Evolutionary conservation across 2,113 vertebrate genomes (phyloP).

Genomic region (Pangasianodon gigas): DNA sequence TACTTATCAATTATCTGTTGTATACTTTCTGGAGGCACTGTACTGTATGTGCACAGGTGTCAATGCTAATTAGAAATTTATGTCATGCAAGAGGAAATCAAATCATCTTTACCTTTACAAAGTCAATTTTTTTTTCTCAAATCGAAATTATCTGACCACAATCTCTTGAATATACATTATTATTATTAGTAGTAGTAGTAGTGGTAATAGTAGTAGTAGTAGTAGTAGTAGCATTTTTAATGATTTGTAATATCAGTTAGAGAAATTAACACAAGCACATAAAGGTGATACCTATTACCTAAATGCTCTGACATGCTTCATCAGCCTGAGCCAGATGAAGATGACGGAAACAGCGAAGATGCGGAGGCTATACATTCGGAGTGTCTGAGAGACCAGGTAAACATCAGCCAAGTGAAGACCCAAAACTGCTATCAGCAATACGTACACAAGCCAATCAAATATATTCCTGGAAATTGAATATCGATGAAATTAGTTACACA

Average conservation of each 20-base stretch:
- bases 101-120: not conserved
- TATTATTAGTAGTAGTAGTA: not conserved
- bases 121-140: not conserved
- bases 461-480: conserved; percentile 63
- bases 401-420: conserved; percentile 63
- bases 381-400: conserved; percentile 27
- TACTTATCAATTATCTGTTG: not conserved
- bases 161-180: not conserved
- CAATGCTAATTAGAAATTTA: not conserved
- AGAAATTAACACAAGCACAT: not conserved
- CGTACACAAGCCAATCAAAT: conserved; percentile 71
- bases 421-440: conserved; percentile 60
- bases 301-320: conserved; percentile 74
- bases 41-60: too few species aligned
- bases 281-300: conserved; percentile 56
- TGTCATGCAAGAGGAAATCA: not conserved
- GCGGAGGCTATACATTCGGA: conserved; percentile 57
- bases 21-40: not conserved
- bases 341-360: conserved; percentile 68
- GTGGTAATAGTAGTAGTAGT: not conserved
- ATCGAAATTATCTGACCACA: not conserved
- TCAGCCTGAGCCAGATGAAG: conserved; percentile 72
- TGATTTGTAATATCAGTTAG: not conserved
- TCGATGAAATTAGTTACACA: not conserved
- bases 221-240: not conserved